Evolutionary conservation across 2,888 invertebrate genomes (phyloP).

Genomic region (Torymus auratus): DNA sequence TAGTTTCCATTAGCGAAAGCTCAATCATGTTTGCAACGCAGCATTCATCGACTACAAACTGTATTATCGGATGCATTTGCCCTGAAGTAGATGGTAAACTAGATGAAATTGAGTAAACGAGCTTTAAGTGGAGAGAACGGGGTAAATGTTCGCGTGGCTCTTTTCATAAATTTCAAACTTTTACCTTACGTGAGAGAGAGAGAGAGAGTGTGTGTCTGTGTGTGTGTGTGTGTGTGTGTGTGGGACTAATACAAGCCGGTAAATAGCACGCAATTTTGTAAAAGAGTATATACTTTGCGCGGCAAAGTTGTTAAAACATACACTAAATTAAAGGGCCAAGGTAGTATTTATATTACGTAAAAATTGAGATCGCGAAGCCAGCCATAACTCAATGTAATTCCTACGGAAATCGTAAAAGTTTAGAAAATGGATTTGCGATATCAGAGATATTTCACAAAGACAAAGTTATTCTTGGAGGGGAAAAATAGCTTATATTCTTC

Average conservation of each 20-base stretch:
- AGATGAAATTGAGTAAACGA: conserved; percentile 38
- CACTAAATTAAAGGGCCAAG: too few relatives aligned
- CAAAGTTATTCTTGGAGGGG: conserved; percentile 19
- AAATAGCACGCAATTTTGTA: not conserved
- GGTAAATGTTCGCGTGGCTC: not conserved
- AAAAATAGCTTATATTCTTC: conserved; percentile 41
- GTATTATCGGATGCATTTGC: conserved; percentile 38
- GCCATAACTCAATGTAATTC: not conserved
- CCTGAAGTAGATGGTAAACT: conserved; percentile 33
- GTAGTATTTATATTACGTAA: too few relatives aligned
- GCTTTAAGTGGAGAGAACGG: conserved; percentile 8
- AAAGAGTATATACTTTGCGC: not conserved
- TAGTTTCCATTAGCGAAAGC: conserved; percentile 20
- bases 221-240: too few relatives aligned
- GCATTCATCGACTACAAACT: conserved; percentile 25
- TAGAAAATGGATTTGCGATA: conserved; percentile 1
- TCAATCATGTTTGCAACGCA: conserved; percentile 8
- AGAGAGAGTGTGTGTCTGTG: too few relatives aligned
- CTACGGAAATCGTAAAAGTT: not conserved
- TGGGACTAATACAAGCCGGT: too few relatives aligned
- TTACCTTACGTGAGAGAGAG: not conserved
- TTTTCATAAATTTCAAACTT: conserved; percentile 31
- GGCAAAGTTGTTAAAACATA: too few relatives aligned
- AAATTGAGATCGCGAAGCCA: not conserved
- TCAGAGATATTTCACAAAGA: not conserved